phyloP scores from a whole-genome alignment of 2,888 invertebrate species.

The Therioaphis trifolii region DNA sequence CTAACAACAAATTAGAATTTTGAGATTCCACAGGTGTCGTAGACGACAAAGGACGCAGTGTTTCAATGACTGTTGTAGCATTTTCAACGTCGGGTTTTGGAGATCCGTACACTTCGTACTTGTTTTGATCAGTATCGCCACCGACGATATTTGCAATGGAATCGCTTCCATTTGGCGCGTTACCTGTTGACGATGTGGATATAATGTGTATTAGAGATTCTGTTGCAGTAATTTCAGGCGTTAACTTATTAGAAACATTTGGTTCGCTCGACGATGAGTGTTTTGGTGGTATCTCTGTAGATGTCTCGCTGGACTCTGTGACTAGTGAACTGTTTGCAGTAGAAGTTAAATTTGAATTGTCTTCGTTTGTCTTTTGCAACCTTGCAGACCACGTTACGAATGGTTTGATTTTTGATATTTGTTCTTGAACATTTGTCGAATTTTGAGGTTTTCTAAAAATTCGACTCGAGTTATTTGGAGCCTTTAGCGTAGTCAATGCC shows the following conservation, averaged over 20 bases:
- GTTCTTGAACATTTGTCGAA: constrained; percentile 21
- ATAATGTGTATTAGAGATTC: constrained; percentile 14
- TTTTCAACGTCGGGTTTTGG: constrained; percentile 51
- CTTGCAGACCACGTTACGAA: constrained; percentile 65
- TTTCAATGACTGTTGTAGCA: constrained; percentile 52
- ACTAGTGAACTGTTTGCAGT: background rate
- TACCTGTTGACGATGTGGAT: background rate
- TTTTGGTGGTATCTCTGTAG: constrained; percentile 4
- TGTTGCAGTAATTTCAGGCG: constrained; percentile 45
- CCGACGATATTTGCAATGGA: background rate
- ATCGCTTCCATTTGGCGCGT: background rate
- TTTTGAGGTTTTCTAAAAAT: constrained; percentile 53
- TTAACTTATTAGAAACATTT: background rate
- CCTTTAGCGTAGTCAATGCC: constrained; percentile 71
- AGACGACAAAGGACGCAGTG: constrained; percentile 45
- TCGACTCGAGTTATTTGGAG: constrained; percentile 66
- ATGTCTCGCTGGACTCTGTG: constrained; percentile 6
- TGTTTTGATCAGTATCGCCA: constrained; percentile 57
- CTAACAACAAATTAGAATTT: constrained; percentile 40
- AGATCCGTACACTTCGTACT: constrained; percentile 57
- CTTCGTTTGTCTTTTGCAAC: constrained; percentile 63
- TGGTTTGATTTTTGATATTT: constrained; percentile 61
- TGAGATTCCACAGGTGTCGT: constrained; percentile 43
- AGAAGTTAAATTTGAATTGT: constrained; percentile 49
- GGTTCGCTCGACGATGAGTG: background rate